phyloP scores from a whole-genome alignment of 2,797 vertebrate genomes.

The Brachymystax lenok region DNA sequence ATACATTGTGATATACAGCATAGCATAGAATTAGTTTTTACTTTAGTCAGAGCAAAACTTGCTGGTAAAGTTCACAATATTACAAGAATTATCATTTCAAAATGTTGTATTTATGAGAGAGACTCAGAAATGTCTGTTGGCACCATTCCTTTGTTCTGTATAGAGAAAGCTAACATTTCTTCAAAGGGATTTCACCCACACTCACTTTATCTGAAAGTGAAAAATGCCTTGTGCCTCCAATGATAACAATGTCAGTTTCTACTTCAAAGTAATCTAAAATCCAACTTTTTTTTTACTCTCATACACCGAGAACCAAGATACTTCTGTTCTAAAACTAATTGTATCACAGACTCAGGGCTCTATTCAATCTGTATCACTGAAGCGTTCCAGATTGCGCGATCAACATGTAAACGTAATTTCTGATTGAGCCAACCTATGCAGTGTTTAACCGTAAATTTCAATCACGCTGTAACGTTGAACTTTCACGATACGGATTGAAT shows the following conservation, averaged over 20 bases:
- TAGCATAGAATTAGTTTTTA: background rate
- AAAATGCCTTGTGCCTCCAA: conserved; percentile 21
- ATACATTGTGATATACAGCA: background rate
- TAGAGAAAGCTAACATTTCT: conserved; percentile 38
- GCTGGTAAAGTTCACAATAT: background rate
- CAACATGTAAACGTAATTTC: too few species aligned
- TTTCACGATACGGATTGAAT: background rate
- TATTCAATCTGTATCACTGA: too few species aligned
- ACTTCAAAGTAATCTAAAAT: conserved; percentile 48
- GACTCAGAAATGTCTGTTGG: conserved; percentile 33
- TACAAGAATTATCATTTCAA: background rate
- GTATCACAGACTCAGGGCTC: background rate
- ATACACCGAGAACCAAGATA: background rate
- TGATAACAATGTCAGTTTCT: conserved; percentile 48
- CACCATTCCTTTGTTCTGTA: conserved; percentile 38
- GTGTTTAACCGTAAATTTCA: too few species aligned
- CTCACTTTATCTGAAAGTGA: conserved; percentile 47
- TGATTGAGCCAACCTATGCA: too few species aligned
- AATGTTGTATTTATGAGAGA: conserved; percentile 36
- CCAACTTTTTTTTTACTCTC: conserved; percentile 13
- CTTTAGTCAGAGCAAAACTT: background rate
- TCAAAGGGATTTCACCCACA: conserved; percentile 50
- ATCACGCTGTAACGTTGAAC: too few species aligned
- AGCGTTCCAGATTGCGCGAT: too few species aligned
- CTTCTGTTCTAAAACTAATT: background rate